Evolutionary conservation across 2,113 vertebrate species (phyloP).

Genomic region (Ivindomyrus marchei): DNA sequence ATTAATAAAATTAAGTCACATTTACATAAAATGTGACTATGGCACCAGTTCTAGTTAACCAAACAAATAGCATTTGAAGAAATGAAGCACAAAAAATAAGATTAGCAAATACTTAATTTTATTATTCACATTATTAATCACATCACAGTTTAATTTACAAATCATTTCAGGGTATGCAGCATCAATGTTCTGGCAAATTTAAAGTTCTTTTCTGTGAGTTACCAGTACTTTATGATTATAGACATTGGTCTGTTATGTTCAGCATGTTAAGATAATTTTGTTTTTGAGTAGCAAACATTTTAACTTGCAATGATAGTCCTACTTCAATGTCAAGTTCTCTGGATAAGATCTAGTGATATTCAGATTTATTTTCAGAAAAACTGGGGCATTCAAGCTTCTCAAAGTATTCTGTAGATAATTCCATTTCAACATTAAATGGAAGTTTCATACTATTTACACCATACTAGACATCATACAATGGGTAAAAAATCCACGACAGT

Average conservation of each 20-base stretch:
- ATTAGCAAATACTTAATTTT: neutral
- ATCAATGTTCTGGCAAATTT: neutral
- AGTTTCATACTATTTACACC: neutral
- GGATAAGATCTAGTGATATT: neutral
- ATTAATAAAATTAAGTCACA: neutral
- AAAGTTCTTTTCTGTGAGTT: neutral
- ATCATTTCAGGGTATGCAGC: neutral
- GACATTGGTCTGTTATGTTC: neutral
- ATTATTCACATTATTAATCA: slow-evolving; percentile 8
- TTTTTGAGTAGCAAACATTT: neutral
- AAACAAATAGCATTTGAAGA: neutral
- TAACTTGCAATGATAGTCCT: neutral
- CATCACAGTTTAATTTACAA: neutral
- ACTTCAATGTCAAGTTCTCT: neutral
- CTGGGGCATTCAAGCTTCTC: neutral
- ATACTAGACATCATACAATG: neutral
- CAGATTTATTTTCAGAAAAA: neutral
- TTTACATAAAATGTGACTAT: neutral
- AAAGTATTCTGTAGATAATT: neutral
- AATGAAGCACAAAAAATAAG: neutral
- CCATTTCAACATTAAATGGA: neutral
- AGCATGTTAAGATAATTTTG: neutral
- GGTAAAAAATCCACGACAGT: neutral
- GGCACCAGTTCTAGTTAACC: neutral
- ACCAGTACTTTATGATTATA: neutral